Conservation (phyloP, 2,113 vertebrate species). For the Malurus cyaneus region DNA sequence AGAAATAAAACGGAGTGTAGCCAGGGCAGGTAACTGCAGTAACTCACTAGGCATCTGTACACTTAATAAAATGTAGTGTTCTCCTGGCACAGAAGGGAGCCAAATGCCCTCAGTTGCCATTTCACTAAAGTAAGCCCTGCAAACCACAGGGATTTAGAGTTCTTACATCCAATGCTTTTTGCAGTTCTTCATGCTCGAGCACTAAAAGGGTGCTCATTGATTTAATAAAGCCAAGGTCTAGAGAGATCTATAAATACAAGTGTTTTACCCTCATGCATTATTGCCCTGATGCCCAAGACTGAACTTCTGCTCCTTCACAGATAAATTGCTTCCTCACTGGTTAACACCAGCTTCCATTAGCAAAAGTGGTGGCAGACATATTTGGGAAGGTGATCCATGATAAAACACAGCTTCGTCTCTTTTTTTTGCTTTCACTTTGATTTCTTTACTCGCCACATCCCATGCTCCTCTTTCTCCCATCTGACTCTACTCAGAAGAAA, state of each 20-base stretch:
- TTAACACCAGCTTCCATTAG: constrained; percentile 59
- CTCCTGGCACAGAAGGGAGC: background rate
- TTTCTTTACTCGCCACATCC: constrained; percentile 27
- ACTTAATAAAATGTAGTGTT: background rate
- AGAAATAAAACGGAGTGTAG: background rate
- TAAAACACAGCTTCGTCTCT: constrained; percentile 12
- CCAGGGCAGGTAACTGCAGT: background rate
- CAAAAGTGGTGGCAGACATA: constrained; percentile 40
- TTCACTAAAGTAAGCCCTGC: background rate
- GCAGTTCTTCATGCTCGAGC: background rate
- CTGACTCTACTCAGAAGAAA: background rate
- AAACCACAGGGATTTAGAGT: constrained; percentile 5
- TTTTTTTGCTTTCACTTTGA: constrained; percentile 18
- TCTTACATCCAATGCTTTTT: background rate
- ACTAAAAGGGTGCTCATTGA: constrained; percentile 55
- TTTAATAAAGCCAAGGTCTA: constrained; percentile 51
- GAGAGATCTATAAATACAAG: constrained; percentile 54
- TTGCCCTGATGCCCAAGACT: constrained; percentile 36
- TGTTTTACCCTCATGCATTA: constrained; percentile 53
- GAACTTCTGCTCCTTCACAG: constrained; percentile 53
- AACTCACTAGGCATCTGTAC: background rate
- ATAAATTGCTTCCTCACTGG: constrained; percentile 56
- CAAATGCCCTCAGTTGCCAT: background rate
- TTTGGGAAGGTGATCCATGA: constrained; percentile 49
- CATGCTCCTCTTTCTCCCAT: background rate